Percentiles rank a stretch among this genome's conserved stretches.
Evolutionary conservation across 53 echinoderm and acorn worm genomes (phyloP).

Genomic region (Echinometra lucunter): DNA sequence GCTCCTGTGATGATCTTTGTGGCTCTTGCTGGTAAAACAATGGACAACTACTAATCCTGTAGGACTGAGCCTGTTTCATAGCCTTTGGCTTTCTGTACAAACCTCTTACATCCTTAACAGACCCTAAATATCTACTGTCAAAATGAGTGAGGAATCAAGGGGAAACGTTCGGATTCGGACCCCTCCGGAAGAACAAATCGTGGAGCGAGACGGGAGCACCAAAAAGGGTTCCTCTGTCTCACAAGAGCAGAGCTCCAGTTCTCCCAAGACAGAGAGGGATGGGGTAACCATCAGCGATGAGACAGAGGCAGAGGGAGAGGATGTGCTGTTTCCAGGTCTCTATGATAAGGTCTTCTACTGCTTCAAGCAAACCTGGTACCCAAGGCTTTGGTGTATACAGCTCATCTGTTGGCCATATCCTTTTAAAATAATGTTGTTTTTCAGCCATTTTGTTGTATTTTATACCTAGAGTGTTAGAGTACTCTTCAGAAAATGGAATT

Average conservation of each 20-base stretch:
- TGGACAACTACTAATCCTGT: background rate
- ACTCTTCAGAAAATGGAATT: background rate
- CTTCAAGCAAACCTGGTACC: slow-evolving; percentile 78
- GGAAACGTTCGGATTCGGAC: slow-evolving; percentile 63
- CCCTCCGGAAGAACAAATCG: slow-evolving; percentile 61
- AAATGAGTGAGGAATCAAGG: slow-evolving; percentile 68
- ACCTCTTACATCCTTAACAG: background rate
- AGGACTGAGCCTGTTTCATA: background rate
- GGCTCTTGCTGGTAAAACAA: background rate
- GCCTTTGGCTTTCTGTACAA: background rate
- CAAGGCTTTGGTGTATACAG: slow-evolving; percentile 92
- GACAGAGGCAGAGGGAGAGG: slow-evolving; percentile 45
- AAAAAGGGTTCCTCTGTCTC: slow-evolving; percentile 27
- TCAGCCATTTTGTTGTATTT: background rate
- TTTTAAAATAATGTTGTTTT: slow-evolving; percentile 66
- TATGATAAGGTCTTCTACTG: slow-evolving; percentile 87
- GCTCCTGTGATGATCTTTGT: background rate
- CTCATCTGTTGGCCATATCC: slow-evolving; percentile 99
- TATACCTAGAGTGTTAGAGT: background rate
- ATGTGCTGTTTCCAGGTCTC: slow-evolving; percentile 82
- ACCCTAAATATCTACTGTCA: background rate
- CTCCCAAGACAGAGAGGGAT: slow-evolving; percentile 52
- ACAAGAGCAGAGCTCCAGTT: slow-evolving; percentile 46
- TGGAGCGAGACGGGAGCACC: slow-evolving; percentile 58
- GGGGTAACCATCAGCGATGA: slow-evolving; percentile 66